Conservation (phyloP, 2,797 vertebrate genomes). For the Catostomus latipinnis region DNA sequence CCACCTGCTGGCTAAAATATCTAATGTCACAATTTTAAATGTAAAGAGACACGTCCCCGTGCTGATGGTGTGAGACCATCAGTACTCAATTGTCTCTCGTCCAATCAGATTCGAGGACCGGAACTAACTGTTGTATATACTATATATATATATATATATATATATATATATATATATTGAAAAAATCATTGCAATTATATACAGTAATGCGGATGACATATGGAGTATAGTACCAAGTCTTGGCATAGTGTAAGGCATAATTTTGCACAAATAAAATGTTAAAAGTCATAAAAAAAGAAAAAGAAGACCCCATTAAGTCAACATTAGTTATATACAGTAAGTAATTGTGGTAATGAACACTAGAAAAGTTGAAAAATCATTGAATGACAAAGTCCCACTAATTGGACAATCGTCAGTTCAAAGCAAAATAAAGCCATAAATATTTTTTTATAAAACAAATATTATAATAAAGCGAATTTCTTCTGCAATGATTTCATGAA, state of each 20-base stretch:
- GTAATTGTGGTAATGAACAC: background rate
- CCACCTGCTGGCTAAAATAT: too few species aligned
- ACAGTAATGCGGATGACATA: too few species aligned
- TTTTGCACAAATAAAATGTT: background rate
- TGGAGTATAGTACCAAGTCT: background rate
- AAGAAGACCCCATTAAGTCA: conserved; percentile 8
- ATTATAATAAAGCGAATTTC: background rate
- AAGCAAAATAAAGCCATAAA: background rate
- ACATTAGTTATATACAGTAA: background rate
- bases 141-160: too few species aligned
- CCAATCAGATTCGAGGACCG: too few species aligned
- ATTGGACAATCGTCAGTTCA: background rate
- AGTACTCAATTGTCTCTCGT: too few species aligned
- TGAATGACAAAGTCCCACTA: background rate
- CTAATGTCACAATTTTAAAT: too few species aligned
- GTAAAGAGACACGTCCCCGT: too few species aligned
- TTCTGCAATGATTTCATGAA: background rate
- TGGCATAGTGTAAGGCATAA: background rate
- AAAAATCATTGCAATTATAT: too few species aligned
- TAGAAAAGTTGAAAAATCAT: background rate
- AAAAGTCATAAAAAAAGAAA: background rate
- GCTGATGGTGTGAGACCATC: too few species aligned
- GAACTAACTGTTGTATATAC: too few species aligned
- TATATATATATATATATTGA: too few species aligned
- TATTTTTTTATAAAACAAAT: too few species aligned